Conservation (phyloP, 2,113 vertebrate genomes). For the Equus quagga region DNA sequence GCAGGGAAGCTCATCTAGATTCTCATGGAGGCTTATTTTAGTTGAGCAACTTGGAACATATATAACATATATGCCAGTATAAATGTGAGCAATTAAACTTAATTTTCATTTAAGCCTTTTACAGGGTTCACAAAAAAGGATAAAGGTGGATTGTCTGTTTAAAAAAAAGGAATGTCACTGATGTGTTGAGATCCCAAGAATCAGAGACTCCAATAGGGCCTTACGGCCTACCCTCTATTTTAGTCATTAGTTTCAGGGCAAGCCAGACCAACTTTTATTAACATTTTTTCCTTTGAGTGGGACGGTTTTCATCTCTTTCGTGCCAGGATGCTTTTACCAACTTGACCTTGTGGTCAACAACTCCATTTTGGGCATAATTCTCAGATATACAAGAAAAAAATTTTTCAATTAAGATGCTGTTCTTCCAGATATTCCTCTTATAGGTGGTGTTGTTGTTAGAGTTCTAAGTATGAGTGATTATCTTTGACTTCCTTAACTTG, state of each 20-base stretch:
- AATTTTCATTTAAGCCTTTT: constrained; percentile 48
- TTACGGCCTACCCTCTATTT: not conserved
- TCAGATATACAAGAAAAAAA: constrained; percentile 16
- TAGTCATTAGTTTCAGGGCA: not conserved
- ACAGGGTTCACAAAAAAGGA: not conserved
- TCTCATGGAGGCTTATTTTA: constrained; percentile 4
- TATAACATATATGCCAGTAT: not conserved
- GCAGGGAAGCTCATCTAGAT: not conserved
- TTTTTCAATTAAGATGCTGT: not conserved
- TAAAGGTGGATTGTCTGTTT: not conserved
- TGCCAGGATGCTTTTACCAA: constrained; percentile 33
- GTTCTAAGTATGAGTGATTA: not conserved
- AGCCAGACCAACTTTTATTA: not conserved
- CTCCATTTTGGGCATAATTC: constrained; percentile 47
- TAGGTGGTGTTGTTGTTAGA: not conserved
- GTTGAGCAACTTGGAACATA: not conserved
- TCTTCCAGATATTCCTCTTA: not conserved
- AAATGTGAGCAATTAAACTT: not conserved
- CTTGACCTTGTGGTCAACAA: not conserved
- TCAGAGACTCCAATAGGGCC: not conserved
- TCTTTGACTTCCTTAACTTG: constrained; percentile 2
- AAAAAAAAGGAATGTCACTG: not conserved
- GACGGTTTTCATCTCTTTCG: constrained; percentile 36
- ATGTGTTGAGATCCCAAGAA: not conserved
- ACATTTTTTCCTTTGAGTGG: not conserved